Percentiles rank a stretch among this genome's conserved stretches.
phyloP scores from a whole-genome alignment of 2,888 invertebrate species.

The Lepidochrysops patricia region DNA sequence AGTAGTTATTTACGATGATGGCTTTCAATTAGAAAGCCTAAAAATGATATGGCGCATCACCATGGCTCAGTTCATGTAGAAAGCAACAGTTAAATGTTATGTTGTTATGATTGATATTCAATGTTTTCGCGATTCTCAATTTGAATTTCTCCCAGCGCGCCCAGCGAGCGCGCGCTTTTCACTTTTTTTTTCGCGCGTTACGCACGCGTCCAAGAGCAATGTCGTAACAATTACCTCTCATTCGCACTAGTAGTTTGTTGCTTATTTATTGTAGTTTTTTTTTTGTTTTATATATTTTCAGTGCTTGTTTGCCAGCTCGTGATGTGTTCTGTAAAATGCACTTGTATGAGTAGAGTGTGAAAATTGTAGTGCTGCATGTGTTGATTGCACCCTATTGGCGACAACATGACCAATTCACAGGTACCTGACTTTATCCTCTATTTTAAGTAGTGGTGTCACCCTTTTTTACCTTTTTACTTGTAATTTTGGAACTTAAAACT shows the following conservation, averaged over 20 bases:
- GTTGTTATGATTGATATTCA: conserved; percentile 34
- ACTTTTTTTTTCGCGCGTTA: conserved; percentile 64
- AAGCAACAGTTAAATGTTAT: conserved; percentile 17
- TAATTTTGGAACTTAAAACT: no score
- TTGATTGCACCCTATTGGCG: conserved; percentile 58
- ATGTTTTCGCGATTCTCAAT: conserved; percentile 37
- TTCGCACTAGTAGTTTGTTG: conserved; percentile 29
- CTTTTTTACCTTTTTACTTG: not conserved
- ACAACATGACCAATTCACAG: conserved; percentile 77
- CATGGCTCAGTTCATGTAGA: conserved; percentile 9
- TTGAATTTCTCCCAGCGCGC: conserved; percentile 53
- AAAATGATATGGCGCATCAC: conserved; percentile 9
- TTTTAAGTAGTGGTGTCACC: conserved; percentile 10
- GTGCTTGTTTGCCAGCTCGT: conserved; percentile 59
- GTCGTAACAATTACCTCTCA: conserved; percentile 38
- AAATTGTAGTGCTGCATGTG: conserved; percentile 69
- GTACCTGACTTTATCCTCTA: conserved; percentile 48
- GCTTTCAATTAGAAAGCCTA: conserved; percentile 14
- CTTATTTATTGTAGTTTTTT: conserved; percentile 42
- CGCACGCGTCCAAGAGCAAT: conserved; percentile 47
- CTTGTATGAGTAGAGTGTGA: conserved; percentile 55
- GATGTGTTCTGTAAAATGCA: conserved; percentile 63
- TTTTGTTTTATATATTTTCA: conserved; percentile 65
- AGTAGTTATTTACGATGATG: conserved; percentile 19
- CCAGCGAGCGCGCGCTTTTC: conserved; percentile 47